Percentiles rank a stretch among this genome's conserved stretches.
phyloP scores from a whole-genome alignment of 2,797 vertebrate genomes.

The Chelidonichthys spinosus region DNA sequence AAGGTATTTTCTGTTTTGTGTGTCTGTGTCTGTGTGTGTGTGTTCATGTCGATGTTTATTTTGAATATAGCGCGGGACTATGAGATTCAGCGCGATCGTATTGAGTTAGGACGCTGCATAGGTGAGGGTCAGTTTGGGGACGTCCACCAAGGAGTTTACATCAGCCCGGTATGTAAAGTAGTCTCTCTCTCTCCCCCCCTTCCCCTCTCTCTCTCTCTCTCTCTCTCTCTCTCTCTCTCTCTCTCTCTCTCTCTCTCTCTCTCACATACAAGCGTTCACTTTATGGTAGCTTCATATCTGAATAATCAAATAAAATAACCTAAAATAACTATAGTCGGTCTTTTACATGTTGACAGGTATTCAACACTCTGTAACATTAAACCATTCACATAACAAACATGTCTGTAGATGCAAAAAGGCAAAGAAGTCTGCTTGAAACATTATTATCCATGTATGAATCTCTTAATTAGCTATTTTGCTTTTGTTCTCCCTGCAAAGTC shows the following conservation, averaged over 20 bases:
- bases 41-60: slow-evolving; percentile 29
- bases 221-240: no score
- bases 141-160: slow-evolving; percentile 96
- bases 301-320: not conserved
- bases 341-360: not conserved
- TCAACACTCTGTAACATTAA: not conserved
- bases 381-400: not conserved
- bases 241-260: no score
- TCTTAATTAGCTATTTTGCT: no score
- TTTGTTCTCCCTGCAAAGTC: no score
- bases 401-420: no score
- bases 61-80: slow-evolving; percentile 88
- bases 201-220: no score
- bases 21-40: slow-evolving; percentile 8
- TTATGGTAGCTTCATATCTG: not conserved
- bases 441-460: no score
- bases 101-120: slow-evolving; percentile 96
- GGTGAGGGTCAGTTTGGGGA: slow-evolving; percentile 99
- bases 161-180: slow-evolving; percentile 88
- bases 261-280: not conserved
- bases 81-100: slow-evolving; percentile 96
- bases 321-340: not conserved
- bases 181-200: not conserved
- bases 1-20: slow-evolving; percentile 16
- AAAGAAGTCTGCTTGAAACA: no score